These are phyloP conservation scores for Chaetophractus vellerosus DNA, from an alignment of 2,797 vertebrate genomes.

Conservation along the genomic window DNA sequence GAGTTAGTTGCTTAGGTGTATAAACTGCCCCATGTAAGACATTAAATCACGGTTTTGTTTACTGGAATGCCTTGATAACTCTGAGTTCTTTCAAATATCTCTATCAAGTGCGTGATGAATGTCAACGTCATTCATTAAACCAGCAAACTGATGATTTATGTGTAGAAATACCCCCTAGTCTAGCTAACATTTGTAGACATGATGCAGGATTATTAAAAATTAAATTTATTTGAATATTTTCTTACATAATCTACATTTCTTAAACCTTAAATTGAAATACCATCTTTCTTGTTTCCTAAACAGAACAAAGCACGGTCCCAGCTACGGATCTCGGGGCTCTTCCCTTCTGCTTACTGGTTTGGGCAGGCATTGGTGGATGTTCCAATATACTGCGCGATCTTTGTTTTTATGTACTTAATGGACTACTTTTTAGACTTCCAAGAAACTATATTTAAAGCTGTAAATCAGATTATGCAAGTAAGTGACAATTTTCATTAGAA, in stretches of 20 bases:
- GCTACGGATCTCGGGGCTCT: slow-evolving; percentile 93
- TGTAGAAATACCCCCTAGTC: background rate
- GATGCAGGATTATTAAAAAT: background rate
- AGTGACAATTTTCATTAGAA: slow-evolving; percentile 35
- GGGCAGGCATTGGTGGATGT: slow-evolving; percentile 95
- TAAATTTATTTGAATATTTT: background rate
- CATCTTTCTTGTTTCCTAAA: background rate
- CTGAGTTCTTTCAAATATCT: background rate
- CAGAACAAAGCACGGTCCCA: slow-evolving; percentile 94
- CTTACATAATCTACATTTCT: background rate
- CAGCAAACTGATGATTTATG: background rate
- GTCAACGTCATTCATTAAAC: background rate
- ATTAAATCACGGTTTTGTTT: background rate
- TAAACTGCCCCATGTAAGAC: rapidly evolving
- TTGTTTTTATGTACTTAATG: slow-evolving; percentile 76
- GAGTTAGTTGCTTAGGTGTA: background rate
- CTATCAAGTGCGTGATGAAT: background rate
- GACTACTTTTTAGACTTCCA: background rate
- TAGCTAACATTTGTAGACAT: background rate
- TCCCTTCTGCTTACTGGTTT: slow-evolving; percentile 96
- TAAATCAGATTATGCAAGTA: background rate
- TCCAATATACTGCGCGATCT: slow-evolving; percentile 90
- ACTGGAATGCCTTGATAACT: background rate
- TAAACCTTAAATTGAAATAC: background rate
- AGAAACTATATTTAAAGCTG: rapidly evolving